A percentile compares a stretch with the other conserved stretches of the same genome.
Evolutionary conservation across 2,113 vertebrate species (phyloP).

Genomic region (Camelus bactrianus): DNA sequence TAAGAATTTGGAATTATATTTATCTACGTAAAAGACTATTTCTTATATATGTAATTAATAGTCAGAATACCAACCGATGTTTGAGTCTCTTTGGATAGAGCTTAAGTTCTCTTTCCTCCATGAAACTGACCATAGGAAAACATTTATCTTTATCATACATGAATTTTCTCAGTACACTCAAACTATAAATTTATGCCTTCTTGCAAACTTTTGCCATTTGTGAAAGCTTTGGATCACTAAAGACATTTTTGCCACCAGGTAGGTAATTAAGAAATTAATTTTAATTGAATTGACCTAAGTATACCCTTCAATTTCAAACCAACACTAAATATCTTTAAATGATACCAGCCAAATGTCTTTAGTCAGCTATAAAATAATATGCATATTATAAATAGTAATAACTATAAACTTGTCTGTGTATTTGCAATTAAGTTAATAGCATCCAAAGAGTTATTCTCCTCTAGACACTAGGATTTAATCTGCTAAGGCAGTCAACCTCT

Average conservation of each 20-base stretch:
- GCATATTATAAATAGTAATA: neutral
- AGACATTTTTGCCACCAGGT: neutral
- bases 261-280: slow-evolving; percentile 16
- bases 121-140: neutral
- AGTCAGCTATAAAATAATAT: neutral
- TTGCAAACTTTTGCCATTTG: neutral
- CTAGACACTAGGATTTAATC: neutral
- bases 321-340: neutral
- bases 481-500: neutral
- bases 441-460: neutral
- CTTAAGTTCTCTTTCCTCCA: neutral
- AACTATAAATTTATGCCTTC: neutral
- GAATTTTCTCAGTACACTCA: neutral
- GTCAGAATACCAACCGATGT: neutral
- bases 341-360: neutral
- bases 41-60: neutral
- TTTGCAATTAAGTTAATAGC: neutral
- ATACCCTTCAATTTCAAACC: neutral
- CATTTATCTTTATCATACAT: neutral
- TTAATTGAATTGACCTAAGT: neutral
- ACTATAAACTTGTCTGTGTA: neutral
- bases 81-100: neutral
- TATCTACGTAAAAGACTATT: neutral
- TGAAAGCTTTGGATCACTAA: neutral
- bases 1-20: neutral